phyloP scores from a whole-genome alignment of 2,888 invertebrate genomes.

The Pyrrhosoma nymphula region DNA sequence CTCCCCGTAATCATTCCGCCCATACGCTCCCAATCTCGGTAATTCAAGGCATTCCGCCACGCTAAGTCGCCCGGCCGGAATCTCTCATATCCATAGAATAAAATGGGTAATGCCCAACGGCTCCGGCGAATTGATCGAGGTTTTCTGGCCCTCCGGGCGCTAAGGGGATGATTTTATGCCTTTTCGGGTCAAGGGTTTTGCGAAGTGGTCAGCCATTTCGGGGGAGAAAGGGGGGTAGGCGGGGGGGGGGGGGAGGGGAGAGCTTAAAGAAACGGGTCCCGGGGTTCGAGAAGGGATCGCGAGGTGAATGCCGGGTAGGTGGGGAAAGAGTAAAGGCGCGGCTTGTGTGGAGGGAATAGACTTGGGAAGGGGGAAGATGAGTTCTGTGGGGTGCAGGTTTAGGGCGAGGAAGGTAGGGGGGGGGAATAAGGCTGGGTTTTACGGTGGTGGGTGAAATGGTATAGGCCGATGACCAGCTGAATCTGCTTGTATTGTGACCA shows the following conservation, averaged over 20 bases:
- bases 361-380: too few species aligned
- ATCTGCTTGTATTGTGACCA: constrained; percentile 34
- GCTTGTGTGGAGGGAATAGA: too few species aligned
- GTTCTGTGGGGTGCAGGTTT: not conserved
- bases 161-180: constrained; percentile 14
- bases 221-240: not conserved
- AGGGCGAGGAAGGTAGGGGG: not conserved
- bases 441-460: not conserved
- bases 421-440: not conserved
- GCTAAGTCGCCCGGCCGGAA: not conserved
- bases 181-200: not conserved
- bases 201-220: not conserved
- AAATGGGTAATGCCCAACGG: not conserved
- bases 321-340: too few species aligned
- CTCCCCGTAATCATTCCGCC: not conserved
- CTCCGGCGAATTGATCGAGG: not conserved
- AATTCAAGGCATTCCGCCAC: not conserved
- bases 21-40: not conserved
- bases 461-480: not conserved
- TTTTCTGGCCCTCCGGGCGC: not conserved
- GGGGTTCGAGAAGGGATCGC: not conserved
- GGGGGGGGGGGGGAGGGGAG: not conserved
- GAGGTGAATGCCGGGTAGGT: too few species aligned
- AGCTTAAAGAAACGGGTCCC: not conserved
- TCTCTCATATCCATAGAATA: not conserved